Conservation (phyloP, 2,888 invertebrate species). For the Liopterus haemorrhoidalis region DNA sequence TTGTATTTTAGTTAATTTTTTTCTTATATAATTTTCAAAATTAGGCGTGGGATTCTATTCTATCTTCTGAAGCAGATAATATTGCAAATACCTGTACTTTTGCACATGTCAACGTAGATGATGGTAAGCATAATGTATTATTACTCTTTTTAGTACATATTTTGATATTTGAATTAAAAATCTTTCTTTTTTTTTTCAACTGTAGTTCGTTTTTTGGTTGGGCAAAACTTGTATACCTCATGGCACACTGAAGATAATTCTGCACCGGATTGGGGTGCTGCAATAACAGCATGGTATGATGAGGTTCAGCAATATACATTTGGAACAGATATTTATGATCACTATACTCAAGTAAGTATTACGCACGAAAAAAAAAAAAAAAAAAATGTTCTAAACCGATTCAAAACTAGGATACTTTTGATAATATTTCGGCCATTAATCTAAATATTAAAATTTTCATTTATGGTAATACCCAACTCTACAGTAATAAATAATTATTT, state of each 20-base stretch:
- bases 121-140: conserved; percentile 33
- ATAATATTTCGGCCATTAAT: too few relatives aligned
- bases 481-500: too few relatives aligned
- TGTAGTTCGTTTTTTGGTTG: conserved; percentile 68
- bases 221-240: conserved; percentile 70
- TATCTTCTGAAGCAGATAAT: conserved; percentile 33
- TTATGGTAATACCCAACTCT: too few relatives aligned
- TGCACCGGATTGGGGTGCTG: conserved; percentile 9
- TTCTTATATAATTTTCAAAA: too few relatives aligned
- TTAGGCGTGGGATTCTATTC: conserved; percentile 32
- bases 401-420: too few relatives aligned
- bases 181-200: too few relatives aligned
- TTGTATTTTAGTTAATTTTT: too few relatives aligned
- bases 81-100: conserved; percentile 33
- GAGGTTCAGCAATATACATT: conserved; percentile 58
- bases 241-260: conserved; percentile 56
- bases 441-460: too few relatives aligned
- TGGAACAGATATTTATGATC: conserved; percentile 47
- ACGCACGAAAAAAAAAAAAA: too few relatives aligned
- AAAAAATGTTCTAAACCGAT: too few relatives aligned
- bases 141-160: too few relatives aligned
- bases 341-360: conserved; percentile 79
- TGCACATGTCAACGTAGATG: conserved; percentile 29
- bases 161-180: too few relatives aligned
- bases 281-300: conserved; percentile 65